A percentile compares a stretch with the other conserved stretches of the same genome.
Evolutionary conservation across 1,140 invertebrate species (phyloP).

Genomic region (Pachypsylla venusta): DNA sequence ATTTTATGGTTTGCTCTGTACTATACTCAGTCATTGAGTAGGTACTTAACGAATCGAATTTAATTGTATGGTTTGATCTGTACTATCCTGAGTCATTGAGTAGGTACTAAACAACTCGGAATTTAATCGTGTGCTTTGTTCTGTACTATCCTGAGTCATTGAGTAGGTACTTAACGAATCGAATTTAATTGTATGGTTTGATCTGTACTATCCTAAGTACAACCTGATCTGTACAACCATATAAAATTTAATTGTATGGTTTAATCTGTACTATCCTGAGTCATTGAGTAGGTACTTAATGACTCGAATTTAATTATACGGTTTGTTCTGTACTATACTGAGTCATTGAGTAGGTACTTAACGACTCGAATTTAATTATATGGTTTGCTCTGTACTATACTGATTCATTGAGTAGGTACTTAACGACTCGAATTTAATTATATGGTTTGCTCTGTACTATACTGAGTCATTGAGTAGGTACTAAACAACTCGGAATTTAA

Average conservation of each 20-base stretch:
- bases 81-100: no score
- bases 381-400: conserved; percentile 7
- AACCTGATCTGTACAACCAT: neutral
- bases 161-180: neutral
- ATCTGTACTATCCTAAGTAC: no score
- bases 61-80: conserved; percentile 5
- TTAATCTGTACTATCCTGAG: no score
- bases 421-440: no score
- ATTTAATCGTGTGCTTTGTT: conserved; percentile 8
- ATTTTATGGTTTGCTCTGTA: conserved; percentile 9
- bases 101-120: no score
- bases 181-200: neutral
- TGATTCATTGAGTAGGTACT: no score
- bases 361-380: neutral
- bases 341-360: neutral
- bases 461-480: neutral
- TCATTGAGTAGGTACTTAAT: no score
- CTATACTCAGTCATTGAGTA: neutral
- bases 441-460: conserved; percentile 7
- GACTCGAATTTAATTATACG: conserved; percentile 10
- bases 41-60: neutral
- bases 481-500: no score
- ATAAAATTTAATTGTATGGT: neutral
- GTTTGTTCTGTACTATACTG: neutral
- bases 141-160: conserved; percentile 3